Conservation (phyloP, 2,113 vertebrate species). For the Prunella fulvescens region DNA sequence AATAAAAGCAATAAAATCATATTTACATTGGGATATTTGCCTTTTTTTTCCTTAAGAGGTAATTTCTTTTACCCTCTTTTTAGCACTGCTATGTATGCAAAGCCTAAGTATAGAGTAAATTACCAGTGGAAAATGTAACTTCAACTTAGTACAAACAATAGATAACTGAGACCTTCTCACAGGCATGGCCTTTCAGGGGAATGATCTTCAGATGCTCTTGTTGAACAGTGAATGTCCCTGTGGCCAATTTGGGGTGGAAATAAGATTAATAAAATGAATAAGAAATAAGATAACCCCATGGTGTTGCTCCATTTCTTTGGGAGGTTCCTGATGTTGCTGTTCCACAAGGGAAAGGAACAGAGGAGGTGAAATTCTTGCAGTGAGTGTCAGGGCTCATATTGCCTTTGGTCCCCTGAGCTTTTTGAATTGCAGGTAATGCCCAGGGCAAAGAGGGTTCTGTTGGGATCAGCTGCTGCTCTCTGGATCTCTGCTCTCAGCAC, state of each 20-base stretch:
- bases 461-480: not conserved
- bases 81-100: not conserved
- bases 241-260: not conserved
- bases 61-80: not conserved
- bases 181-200: not conserved
- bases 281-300: not conserved
- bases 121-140: not conserved
- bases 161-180: not conserved
- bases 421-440: not conserved
- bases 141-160: not conserved
- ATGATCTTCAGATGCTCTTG: not conserved
- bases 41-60: not conserved
- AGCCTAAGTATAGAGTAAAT: not conserved
- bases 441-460: not conserved
- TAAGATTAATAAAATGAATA: not conserved
- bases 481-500: not conserved
- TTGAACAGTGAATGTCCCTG: not conserved
- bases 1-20: not conserved
- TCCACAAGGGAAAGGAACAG: not conserved
- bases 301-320: not conserved
- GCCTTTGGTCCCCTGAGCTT: not conserved
- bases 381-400: not conserved
- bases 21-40: not conserved
- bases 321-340: not conserved
- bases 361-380: not conserved